phyloP scores from a whole-genome alignment of 2,113 vertebrate species.

The Tragelaphus buxtoni region DNA sequence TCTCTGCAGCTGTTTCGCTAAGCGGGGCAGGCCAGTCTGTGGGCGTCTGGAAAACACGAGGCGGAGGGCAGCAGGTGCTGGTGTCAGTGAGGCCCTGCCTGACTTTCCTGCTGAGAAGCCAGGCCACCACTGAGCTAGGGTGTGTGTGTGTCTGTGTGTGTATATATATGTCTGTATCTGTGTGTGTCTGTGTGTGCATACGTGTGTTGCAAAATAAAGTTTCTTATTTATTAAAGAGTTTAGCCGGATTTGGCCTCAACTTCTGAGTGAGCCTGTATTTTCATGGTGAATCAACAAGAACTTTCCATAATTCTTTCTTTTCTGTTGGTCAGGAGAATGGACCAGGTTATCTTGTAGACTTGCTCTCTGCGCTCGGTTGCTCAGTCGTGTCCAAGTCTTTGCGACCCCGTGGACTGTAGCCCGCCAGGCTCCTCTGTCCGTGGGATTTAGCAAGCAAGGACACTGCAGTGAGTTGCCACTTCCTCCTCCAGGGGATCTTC shows the following conservation, averaged over 20 bases:
- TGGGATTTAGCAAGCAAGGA: neutral
- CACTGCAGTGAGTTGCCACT: neutral
- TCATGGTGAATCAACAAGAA: neutral
- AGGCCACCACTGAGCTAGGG: neutral
- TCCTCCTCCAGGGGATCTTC: neutral
- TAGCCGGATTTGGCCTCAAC: neutral
- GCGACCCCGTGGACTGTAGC: neutral
- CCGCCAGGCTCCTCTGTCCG: neutral
- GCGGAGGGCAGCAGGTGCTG: neutral
- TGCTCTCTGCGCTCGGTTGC: neutral
- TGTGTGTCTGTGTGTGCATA: neutral
- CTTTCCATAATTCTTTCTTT: neutral
- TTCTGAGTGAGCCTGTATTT: neutral
- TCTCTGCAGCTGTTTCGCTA: neutral
- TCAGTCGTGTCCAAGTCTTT: neutral
- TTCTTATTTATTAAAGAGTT: neutral
- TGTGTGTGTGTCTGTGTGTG: neutral
- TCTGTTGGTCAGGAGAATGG: neutral
- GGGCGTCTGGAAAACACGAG: neutral
- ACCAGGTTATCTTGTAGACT: neutral
- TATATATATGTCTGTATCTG: neutral
- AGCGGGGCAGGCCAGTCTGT: neutral
- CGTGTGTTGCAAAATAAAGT: neutral
- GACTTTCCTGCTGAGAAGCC: neutral
- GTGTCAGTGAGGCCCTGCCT: neutral